Percentiles rank a stretch among this genome's conserved stretches.
Evolutionary conservation across 2,888 invertebrate species (phyloP).

Genomic region (Loripinus fragilis): DNA sequence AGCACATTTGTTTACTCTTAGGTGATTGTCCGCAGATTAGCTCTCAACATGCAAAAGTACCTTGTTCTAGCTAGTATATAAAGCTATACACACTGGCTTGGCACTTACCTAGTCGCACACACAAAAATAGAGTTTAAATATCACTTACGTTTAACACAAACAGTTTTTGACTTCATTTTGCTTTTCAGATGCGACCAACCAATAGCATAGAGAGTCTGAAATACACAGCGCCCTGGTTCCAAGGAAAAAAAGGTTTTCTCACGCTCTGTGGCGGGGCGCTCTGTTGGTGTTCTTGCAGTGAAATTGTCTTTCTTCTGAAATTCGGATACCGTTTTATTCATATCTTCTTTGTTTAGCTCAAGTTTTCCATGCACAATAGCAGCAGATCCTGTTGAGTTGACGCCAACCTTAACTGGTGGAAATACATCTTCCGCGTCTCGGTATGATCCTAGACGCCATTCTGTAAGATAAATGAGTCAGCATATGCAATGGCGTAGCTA

Average conservation of each 20-base stretch:
- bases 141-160: conserved; percentile 58
- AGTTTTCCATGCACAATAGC: conserved; percentile 50
- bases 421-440: conserved; percentile 44
- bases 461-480: conserved; percentile 29
- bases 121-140: too few species aligned
- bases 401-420: conserved; percentile 53
- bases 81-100: too few species aligned
- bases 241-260: conserved; percentile 38
- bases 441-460: conserved; percentile 56
- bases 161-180: conserved; percentile 27
- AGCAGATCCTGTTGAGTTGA: conserved; percentile 34
- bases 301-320: conserved; percentile 32
- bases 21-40: too few species aligned
- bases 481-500: too few species aligned
- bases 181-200: conserved; percentile 53
- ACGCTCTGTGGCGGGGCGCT: not conserved
- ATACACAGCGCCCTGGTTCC: conserved; percentile 60
- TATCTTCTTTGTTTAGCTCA: conserved; percentile 28
- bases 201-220: conserved; percentile 49
- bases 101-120: too few species aligned
- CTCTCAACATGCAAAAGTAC: too few species aligned
- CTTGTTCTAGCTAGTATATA: too few species aligned
- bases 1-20: too few species aligned
- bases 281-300: conserved; percentile 14
- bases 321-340: conserved; percentile 43